Conservation (phyloP, 2,113 vertebrate species). For the Engystomops pustulosus region DNA sequence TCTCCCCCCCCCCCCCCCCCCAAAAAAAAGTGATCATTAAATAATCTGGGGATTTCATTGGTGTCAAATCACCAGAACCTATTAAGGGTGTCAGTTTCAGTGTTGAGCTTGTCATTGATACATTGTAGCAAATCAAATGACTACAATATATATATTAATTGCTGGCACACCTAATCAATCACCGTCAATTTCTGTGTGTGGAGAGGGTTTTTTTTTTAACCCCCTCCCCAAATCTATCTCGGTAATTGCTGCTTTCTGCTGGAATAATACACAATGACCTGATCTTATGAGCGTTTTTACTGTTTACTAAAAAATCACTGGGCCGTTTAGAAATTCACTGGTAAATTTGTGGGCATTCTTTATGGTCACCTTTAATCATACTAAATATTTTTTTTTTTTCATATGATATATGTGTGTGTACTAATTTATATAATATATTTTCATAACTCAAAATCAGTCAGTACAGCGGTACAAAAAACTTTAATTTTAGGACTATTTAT, state of each 20-base stretch:
- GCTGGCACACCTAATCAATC: conserved; percentile 61
- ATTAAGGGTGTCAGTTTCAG: conserved; percentile 61
- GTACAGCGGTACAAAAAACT: background rate
- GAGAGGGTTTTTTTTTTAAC: conserved; percentile 35
- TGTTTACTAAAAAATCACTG: background rate
- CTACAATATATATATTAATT: conserved; percentile 61
- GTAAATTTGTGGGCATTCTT: background rate
- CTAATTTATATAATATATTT: too few relatives aligned
- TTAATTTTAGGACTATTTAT: background rate
- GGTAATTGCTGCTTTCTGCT: conserved; percentile 54
- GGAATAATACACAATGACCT: conserved; percentile 39
- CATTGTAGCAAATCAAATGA: conserved; percentile 61
- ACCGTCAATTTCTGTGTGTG: conserved; percentile 51
- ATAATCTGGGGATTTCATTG: conserved; percentile 49
- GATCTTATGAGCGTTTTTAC: conserved; percentile 27
- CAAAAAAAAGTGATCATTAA: conserved; percentile 51
- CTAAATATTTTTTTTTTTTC: background rate
- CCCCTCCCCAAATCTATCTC: conserved; percentile 52
- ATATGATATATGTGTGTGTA: too few relatives aligned
- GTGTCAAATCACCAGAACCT: conserved; percentile 57
- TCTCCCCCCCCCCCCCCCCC: too few relatives aligned
- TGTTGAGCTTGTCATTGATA: conserved; percentile 59
- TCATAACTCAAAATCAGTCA: background rate
- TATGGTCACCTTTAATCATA: background rate
- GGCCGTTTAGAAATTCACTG: background rate